Percentiles rank a stretch among this genome's conserved stretches.
phyloP scores from a whole-genome alignment of 2,797 vertebrate genomes.

The Onychomys leucogaster region DNA sequence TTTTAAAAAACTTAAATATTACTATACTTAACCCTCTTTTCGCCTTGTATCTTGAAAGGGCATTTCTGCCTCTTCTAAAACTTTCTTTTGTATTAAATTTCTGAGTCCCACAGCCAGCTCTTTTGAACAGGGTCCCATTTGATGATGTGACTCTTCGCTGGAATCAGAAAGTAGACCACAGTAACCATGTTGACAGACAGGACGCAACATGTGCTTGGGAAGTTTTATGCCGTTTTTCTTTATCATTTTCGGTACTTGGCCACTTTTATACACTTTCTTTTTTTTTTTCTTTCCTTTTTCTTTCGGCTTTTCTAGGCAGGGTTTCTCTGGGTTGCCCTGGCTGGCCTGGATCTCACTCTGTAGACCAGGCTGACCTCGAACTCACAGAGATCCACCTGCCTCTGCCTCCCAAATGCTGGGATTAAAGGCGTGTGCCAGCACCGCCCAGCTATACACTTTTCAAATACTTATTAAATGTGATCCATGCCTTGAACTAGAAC shows the following conservation, averaged over 20 bases:
- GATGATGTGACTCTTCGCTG: background rate
- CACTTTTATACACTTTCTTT: conserved; percentile 21
- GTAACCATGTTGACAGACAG: background rate
- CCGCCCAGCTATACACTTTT: conserved; percentile 14
- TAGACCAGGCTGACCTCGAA: no score
- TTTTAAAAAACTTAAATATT: background rate
- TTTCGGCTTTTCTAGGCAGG: no score
- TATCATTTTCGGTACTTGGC: conserved; percentile 3
- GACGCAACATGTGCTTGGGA: background rate
- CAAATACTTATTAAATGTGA: background rate
- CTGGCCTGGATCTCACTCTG: no score
- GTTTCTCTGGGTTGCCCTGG: no score
- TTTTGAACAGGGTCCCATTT: background rate
- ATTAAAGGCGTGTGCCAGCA: no score
- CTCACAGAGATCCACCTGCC: no score
- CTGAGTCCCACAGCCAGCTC: background rate
- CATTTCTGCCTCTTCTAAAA: background rate
- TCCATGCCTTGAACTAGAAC: background rate
- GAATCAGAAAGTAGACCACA: background rate
- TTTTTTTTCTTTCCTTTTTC: no score
- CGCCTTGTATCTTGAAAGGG: background rate
- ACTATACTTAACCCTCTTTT: background rate
- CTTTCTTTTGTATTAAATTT: conserved; percentile 38
- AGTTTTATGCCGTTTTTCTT: background rate
- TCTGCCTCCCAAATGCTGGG: no score